phyloP scores from a whole-genome alignment of 2,113 vertebrate genomes.

The Zonotrichia leucophrys region DNA sequence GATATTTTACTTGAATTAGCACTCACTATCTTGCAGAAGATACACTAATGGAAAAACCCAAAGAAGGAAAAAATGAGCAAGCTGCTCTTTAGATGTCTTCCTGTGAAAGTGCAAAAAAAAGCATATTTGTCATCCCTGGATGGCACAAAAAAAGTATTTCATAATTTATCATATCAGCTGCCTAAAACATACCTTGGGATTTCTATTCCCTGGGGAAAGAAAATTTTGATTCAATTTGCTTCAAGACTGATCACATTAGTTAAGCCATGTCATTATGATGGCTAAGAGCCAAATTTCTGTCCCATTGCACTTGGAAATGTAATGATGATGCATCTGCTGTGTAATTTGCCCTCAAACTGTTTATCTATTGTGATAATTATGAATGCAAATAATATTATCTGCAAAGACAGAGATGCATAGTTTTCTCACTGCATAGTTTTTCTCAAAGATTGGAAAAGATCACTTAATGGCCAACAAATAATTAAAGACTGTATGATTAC shows the following conservation, averaged over 20 bases:
- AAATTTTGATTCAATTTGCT: not conserved
- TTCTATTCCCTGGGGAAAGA: not conserved
- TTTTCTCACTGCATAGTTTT: not conserved
- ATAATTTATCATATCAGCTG: not conserved
- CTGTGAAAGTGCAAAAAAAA: not conserved
- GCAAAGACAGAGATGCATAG: not conserved
- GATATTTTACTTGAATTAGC: not conserved
- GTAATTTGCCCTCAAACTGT: not conserved
- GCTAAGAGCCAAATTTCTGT: not conserved
- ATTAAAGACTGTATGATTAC: not conserved
- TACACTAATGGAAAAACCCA: not conserved
- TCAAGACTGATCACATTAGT: not conserved
- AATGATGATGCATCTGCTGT: not conserved
- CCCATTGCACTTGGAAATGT: not conserved
- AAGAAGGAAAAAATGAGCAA: not conserved
- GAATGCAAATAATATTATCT: not conserved
- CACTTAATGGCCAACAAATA: not conserved
- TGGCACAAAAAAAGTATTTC: not conserved
- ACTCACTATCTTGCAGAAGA: not conserved
- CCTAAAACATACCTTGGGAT: not conserved
- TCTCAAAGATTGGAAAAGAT: not conserved
- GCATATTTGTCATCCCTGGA: not conserved
- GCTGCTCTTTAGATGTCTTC: not conserved
- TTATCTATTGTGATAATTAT: not conserved
- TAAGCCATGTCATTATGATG: not conserved